Base-by-base conservation (phyloP, 2,888 invertebrate species). In the Tuberolachnus salignus region DNA sequence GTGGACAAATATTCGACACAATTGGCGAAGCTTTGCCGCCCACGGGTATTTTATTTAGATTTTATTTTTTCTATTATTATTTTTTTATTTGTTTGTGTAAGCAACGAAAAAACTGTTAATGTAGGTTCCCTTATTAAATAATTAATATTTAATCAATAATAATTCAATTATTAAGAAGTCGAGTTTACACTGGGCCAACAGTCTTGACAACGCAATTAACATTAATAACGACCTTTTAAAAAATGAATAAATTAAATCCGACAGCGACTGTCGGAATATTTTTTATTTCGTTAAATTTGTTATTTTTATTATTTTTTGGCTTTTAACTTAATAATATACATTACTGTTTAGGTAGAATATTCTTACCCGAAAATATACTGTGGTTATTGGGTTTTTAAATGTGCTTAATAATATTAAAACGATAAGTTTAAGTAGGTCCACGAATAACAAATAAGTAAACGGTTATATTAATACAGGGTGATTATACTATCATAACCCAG, bases 141-240 rank as follows among this genome's bases (percentile, higher is more conserved):
- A 26, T 59, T 59, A 16, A 9, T 10, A 26, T 59, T 59, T 9
- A 26, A 59, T 26, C 26, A 59, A n/a, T 26, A 59, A 34, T 34
- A 34, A n/a, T 9, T 1, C 23, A 26, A 10, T 53, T 69, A 34
- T n/a, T 42, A 69, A 34, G 53, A 3, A 69, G 16, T 59, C 3
- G 16, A 59, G 26, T 59, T 42, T 21, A 69, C 4, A 69, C 23
- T 16, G 10, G 23, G 16, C 1, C 19, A 16, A 14, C 16, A 42
- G 21, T 53, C 53, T 34, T 69, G 21, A 42, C 14, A 69, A 42
- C 21, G 1, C 21, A 14, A 69, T 21, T 21, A 55, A 16, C 14
- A 55, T 34, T 69, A 34, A 34, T 34, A 69, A 53, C 14, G 19
- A 34, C 13, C 19, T 69, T 42, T 55, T 69, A 53, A 69, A 55